Percentiles rank a stretch among this genome's conserved stretches.
Evolutionary conservation across 2,113 vertebrate species (phyloP).

Genomic region (Amphiprion percula): DNA sequence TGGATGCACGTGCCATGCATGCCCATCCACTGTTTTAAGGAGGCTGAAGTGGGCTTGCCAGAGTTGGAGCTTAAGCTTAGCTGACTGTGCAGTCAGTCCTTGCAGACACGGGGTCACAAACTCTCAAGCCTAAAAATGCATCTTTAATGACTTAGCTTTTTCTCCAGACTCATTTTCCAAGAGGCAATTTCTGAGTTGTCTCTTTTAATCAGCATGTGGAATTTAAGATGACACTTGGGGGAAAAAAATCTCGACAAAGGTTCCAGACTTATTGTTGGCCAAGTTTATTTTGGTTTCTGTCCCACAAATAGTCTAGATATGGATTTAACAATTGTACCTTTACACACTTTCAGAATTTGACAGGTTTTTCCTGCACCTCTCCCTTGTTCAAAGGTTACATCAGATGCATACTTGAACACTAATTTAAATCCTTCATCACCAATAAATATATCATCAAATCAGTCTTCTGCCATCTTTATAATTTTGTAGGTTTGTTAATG

Average conservation of each 20-base stretch:
- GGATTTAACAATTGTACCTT: background rate
- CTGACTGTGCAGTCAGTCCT: constrained; percentile 33
- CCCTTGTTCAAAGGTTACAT: background rate
- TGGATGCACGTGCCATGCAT: constrained; percentile 59
- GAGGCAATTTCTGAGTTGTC: background rate
- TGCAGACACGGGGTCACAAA: constrained; percentile 37
- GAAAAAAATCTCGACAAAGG: background rate
- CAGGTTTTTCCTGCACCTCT: background rate
- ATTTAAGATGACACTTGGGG: background rate
- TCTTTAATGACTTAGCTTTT: background rate
- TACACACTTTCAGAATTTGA: constrained; percentile 2
- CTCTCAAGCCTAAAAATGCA: constrained; percentile 4
- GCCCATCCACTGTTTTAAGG: constrained; percentile 53
- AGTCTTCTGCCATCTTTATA: background rate
- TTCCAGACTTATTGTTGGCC: background rate
- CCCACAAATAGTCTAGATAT: background rate
- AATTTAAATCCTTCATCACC: background rate
- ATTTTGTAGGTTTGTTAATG: no score
- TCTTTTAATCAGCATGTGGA: constrained; percentile 14
- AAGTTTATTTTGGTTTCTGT: constrained; percentile 8
- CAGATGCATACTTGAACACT: background rate
- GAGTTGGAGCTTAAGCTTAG: constrained; percentile 62
- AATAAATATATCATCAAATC: background rate
- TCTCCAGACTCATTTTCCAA: background rate
- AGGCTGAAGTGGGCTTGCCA: constrained; percentile 51